Base-by-base conservation (phyloP, 1,140 invertebrate genomes). In the Nixonia krombeini region DNA sequence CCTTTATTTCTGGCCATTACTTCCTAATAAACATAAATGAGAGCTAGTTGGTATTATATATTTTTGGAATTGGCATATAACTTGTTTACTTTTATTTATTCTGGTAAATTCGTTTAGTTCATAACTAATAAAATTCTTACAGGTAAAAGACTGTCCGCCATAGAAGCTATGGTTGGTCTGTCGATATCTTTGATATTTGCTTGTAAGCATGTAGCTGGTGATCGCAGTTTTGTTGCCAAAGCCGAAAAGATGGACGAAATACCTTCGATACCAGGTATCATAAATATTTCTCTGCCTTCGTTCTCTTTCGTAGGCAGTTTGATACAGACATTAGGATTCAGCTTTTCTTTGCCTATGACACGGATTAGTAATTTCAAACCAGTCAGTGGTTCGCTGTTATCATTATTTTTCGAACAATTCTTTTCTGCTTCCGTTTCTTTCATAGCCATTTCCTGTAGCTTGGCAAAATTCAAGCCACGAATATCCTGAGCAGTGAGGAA, bases 401-500 rank as follows among this genome's bases (percentile, higher is more conserved):
- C 0, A 15, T 9, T 7, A 50, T 55, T 45, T 12, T 23, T 25
- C 0, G 41, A 38, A 1, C 8, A 7, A 40, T 73, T 74, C 35
- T 76, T 62, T n/a, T 58, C 18, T 15, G 33, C 63, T 44, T 70
- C 66, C 1, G 59, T 18, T 18, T 79, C 53, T 23, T 78, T 73
- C 0, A 46, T 33, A 1, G 74, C 67, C 63, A 87, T 82, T 31
- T 87, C 84, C 35, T 86, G 76, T 0, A 94, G 77, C 61, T 89
- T 88, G 1, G 79, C 75, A 15, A 90, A 84, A 6, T 85, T 83
- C 79, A 91, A 71, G 10, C 80, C 75, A 47, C 92, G 82, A 41
- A 95, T 91, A 62, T 94, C 92, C 61, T 91, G 88, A 42, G 91
- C 88, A 0, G 90, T 88, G 3, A 94, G 74, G 40, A 88, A 87